Evolutionary conservation across 1,140 invertebrate species (phyloP), one percentile per base, ranked within the genome.

Genomic region (Drosophila kikkawai): DNA sequence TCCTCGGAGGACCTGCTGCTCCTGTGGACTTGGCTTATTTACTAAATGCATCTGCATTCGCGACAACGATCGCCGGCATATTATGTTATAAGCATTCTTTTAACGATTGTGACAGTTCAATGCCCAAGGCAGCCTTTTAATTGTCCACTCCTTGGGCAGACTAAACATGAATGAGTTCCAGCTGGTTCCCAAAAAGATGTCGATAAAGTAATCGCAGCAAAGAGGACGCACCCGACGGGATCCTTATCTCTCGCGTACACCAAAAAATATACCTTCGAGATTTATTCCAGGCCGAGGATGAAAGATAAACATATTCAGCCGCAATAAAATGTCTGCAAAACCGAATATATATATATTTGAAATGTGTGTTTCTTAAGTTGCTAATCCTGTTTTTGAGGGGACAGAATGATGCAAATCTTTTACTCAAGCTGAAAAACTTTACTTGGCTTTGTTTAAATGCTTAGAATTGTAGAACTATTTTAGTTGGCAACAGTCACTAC

Each of bases 51-150:
- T 59, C 65, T 45, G 48, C 53, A 55, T 26, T 22, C 39, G 17
- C 51, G 64, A 50, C 56, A 67, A 45, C 48, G 59, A 73, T 78
- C 78, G 56, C 26, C 45, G 51, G 61, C 57, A 82, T 79, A 82
- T 82, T 82, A 82, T 82, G 75, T 82, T 82, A 82, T 82, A 82
- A 77, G 67, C 58, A 84, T 85, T 85, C 82, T 84, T 59, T 74
- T 51, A 58, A 63, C 56, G 67, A 75, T 85, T 81, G 59, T 86
- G 82, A 85, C 82, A 84, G 82, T 82, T 78, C 74, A 78, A 78
- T 78, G 75, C 56, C 50, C 64, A 77, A 39, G 39, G 29, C 37
- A 26, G 19, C 50, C 39, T 69, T 77, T 78, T 78, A 78, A 78
- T 78, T 78, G 74, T 75, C 50, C 44, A 22, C 39, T 39, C 26